These are phyloP conservation scores for Palythoa heliodiscus DNA, from an alignment of 92 coral and sea anemone species.

Conservation along the genomic window DNA sequence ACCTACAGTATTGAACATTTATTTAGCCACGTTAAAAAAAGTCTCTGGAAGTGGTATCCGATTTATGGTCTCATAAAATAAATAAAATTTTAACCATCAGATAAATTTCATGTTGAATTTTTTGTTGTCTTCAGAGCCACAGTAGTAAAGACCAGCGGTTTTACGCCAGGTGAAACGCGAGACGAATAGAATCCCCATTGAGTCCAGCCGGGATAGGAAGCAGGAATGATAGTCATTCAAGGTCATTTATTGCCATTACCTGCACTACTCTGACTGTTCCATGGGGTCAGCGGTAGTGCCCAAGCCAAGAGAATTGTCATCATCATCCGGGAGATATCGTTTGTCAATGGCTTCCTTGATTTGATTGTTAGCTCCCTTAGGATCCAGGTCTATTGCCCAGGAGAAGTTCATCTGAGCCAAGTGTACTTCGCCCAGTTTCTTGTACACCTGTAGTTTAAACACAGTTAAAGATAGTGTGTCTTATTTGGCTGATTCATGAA, in stretches of 20 bases:
- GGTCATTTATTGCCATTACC: background rate
- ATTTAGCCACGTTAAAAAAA: background rate
- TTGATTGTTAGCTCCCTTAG: constrained; percentile 98
- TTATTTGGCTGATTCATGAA: background rate
- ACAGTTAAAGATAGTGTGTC: background rate
- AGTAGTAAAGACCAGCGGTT: background rate
- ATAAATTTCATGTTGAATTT: background rate
- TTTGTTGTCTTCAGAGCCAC: background rate
- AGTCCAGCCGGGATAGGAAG: background rate
- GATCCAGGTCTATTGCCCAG: constrained; percentile 98
- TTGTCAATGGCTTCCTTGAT: constrained; percentile 99
- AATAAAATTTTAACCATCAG: background rate
- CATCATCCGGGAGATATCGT: constrained; percentile 97
- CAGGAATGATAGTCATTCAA: background rate
- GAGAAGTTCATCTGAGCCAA: constrained; percentile 99
- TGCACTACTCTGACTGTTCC: constrained; percentile 55
- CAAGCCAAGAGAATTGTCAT: constrained; percentile 77
- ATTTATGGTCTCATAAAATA: background rate
- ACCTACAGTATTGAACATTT: background rate
- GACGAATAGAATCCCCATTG: background rate
- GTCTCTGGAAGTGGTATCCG: background rate
- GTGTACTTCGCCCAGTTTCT: constrained; percentile 85
- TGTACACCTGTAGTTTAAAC: constrained; percentile 73
- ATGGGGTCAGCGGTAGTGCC: constrained; percentile 60
- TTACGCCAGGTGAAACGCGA: background rate